A percentile compares a stretch with the other conserved stretches of the same genome.
Evolutionary conservation across 2,797 vertebrate species (phyloP).

Genomic region (Adrianichthys oophorus): DNA sequence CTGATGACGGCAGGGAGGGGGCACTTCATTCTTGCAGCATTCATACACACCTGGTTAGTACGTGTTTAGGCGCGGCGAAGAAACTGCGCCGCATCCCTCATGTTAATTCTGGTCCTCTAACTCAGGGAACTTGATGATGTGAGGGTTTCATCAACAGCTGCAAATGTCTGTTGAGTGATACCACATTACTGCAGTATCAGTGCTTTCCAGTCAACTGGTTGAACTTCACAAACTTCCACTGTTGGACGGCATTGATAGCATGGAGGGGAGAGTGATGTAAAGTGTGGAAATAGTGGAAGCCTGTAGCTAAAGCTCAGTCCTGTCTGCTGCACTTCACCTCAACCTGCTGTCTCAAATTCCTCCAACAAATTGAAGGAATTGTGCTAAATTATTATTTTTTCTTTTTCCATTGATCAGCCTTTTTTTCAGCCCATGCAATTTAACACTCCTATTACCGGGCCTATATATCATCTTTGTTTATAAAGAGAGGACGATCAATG

Average conservation of each 20-base stretch:
- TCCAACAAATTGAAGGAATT: slow-evolving; percentile 59
- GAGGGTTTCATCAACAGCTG: slow-evolving; percentile 71
- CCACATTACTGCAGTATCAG: slow-evolving; percentile 49
- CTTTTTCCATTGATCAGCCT: slow-evolving; percentile 43
- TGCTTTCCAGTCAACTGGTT: slow-evolving; percentile 43
- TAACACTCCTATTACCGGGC: slow-evolving; percentile 56
- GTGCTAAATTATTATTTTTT: slow-evolving; percentile 53
- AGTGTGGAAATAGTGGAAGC: slow-evolving; percentile 47
- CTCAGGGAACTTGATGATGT: slow-evolving; percentile 56
- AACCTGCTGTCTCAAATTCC: slow-evolving; percentile 38
- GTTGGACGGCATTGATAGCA: slow-evolving; percentile 38
- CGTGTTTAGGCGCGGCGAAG: slow-evolving; percentile 33
- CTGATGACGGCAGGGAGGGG: slow-evolving; percentile 27
- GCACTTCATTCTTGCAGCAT: slow-evolving; percentile 15
- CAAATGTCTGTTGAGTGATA: slow-evolving; percentile 48
- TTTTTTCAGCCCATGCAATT: slow-evolving; percentile 63
- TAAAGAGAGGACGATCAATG: slow-evolving; percentile 60
- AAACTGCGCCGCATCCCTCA: slow-evolving; percentile 41
- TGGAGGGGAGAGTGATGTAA: slow-evolving; percentile 53
- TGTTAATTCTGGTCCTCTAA: slow-evolving; percentile 62
- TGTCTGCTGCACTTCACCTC: slow-evolving; percentile 37
- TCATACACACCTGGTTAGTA: slow-evolving; percentile 63
- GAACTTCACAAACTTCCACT: slow-evolving; percentile 41
- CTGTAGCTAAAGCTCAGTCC: slow-evolving; percentile 11
- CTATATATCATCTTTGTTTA: slow-evolving; percentile 71